Percentiles rank a stretch among this genome's conserved stretches.
Conservation (phyloP, 1,140 invertebrate species). For the Diachasmimorpha longicaudata region DNA sequence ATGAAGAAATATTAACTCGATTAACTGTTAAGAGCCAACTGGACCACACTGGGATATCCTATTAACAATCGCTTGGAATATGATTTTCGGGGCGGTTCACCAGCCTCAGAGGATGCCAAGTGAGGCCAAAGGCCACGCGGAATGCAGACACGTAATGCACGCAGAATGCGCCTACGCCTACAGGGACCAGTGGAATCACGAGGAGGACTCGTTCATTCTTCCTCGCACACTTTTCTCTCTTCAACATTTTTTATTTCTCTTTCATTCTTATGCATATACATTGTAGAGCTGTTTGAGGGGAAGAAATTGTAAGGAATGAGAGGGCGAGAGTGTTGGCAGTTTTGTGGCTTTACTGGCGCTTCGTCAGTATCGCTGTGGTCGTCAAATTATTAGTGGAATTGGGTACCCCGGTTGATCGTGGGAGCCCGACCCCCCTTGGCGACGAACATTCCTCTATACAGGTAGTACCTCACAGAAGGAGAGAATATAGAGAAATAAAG, state of each 20-base stretch:
- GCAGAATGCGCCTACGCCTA: slow-evolving; percentile 43
- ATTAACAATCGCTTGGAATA: slow-evolving; percentile 39
- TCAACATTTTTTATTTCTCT: background rate
- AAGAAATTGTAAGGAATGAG: background rate
- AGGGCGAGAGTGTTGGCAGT: background rate
- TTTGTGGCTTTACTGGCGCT: slow-evolving; percentile 12
- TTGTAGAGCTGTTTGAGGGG: background rate
- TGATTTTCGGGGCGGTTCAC: background rate
- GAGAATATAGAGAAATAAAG: background rate
- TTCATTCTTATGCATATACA: too few relatives aligned
- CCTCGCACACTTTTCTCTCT: background rate
- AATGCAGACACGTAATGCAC: slow-evolving; percentile 59
- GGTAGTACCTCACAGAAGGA: slow-evolving; percentile 15
- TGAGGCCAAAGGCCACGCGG: slow-evolving; percentile 50
- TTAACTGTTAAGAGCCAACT: slow-evolving; percentile 20
- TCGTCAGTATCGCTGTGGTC: slow-evolving; percentile 34
- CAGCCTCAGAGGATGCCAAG: background rate
- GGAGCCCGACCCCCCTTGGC: slow-evolving; percentile 42
- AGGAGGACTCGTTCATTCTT: slow-evolving; percentile 5
- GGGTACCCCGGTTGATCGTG: slow-evolving; percentile 29
- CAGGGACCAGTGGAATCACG: background rate
- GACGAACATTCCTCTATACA: slow-evolving; percentile 28
- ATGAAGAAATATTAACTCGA: slow-evolving; percentile 2
- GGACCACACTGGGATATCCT: slow-evolving; percentile 11
- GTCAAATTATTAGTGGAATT: slow-evolving; percentile 52